Base-by-base conservation (phyloP, 2,113 vertebrate genomes). In the Melanocharis versteri region DNA sequence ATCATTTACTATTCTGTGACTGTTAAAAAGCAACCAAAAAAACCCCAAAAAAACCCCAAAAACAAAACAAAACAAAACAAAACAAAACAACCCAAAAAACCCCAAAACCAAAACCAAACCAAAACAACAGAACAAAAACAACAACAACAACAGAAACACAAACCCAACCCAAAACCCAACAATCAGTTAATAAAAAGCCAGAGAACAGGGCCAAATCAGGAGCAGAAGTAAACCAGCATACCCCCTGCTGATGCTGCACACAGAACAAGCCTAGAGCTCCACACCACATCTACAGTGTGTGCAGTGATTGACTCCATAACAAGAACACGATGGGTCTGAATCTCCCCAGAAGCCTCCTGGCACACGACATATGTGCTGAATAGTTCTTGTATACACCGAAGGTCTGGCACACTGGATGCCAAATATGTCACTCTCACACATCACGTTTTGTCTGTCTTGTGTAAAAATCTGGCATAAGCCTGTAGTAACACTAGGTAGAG, bases 1-100 rank as follows among this genome's bases (percentile, higher is more conserved):
- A 95, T 19, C 28, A 22, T 86, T 94, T 92, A 80, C 53, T 80
- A 79, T 83, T 76, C 75, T 65, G 15, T 69, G 50, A 76, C 33
- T 75, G 69, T 47, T 69, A 7, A 33, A 79, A 56, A 84, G 53
- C n/a, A 88, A 50, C 11, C 3, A 9, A 76, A 45, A 50, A 13
- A 12, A 69, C 9, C 30, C 5, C 18, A 22, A 47, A 40, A 51
- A 40, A 15, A 45, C 8, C 3, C 0, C 2, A 13, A 16, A 31
- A 45, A 26, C 11, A 26, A 30, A n/a, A 61, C 6, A 14, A 54
- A n/a, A 45, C 62, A 26, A 57, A 31, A 5, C 8, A 40, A 40
- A 57, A 33, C 37, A 51, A 51, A 31, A 4, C 4, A 61, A 39
- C n/a, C n/a, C 5, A 54, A 42, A 44, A 33, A 33, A 31, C 1